Evolutionary conservation across 1,140 invertebrate genomes (phyloP).

Genomic region (Caenorhabditis brenneri): DNA sequence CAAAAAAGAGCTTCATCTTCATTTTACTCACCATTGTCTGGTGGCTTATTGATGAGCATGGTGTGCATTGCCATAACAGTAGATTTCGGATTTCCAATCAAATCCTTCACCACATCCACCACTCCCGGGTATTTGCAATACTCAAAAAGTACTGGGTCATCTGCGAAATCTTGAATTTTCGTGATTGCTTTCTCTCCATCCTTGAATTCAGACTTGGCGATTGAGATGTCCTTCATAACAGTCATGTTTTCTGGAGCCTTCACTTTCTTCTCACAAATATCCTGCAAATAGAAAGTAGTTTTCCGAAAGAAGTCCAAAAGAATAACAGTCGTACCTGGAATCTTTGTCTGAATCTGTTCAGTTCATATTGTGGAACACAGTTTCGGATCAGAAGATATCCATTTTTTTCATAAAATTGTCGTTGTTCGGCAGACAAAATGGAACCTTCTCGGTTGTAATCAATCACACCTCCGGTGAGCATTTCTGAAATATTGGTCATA

Average conservation of each 20-base stretch:
- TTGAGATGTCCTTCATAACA: constrained; percentile 15
- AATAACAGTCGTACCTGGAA: constrained; percentile 43
- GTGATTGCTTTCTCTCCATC: constrained; percentile 10
- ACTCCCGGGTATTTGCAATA: constrained; percentile 37
- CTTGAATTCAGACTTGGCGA: neutral
- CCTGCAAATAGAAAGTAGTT: neutral
- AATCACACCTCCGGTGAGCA: neutral
- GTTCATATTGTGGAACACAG: constrained; percentile 75
- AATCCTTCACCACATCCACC: constrained; percentile 77
- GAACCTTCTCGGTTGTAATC: constrained; percentile 52
- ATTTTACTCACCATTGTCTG: constrained; percentile 72
- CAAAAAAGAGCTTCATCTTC: too few relatives aligned
- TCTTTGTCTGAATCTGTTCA: constrained; percentile 72
- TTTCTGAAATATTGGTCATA: too few relatives aligned
- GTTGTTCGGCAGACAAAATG: constrained; percentile 74
- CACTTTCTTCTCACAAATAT: neutral
- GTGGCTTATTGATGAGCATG: constrained; percentile 74
- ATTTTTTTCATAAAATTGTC: constrained; percentile 81
- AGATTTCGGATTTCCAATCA: constrained; percentile 79
- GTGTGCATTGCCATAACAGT: constrained; percentile 73
- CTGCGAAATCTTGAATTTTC: constrained; percentile 41
- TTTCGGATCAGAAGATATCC: constrained; percentile 79
- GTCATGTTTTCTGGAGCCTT: neutral
- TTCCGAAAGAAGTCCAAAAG: neutral
- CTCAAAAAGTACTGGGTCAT: constrained; percentile 16